Conservation (phyloP, 2,797 vertebrate genomes). For the Hoplostethus atlanticus region DNA sequence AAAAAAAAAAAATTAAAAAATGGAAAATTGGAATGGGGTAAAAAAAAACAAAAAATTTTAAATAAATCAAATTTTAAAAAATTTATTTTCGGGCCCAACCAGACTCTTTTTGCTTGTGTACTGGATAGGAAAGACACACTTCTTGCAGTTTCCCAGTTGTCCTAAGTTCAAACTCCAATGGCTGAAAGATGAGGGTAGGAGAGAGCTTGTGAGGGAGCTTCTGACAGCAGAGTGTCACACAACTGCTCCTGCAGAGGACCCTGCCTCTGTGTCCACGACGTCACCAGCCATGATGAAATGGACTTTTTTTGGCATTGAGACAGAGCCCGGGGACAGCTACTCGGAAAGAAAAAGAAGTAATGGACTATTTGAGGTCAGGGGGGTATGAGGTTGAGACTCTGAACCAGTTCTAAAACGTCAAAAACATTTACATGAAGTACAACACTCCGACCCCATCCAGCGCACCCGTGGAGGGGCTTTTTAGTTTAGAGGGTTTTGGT, state of each 20-base stretch:
- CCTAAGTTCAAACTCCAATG: slow-evolving; percentile 1
- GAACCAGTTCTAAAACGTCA: slow-evolving; percentile 23
- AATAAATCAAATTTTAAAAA: slow-evolving; percentile 5
- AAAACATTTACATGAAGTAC: slow-evolving; percentile 21
- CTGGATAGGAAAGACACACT: slow-evolving; percentile 32
- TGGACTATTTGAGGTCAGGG: slow-evolving; percentile 27
- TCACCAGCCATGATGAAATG: slow-evolving; percentile 1
- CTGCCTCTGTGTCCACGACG: slow-evolving; percentile 1
- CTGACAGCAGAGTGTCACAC: slow-evolving; percentile 6
- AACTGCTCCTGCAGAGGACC: slow-evolving; percentile 9
- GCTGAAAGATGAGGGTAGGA: too few species aligned
- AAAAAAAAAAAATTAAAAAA: too few species aligned
- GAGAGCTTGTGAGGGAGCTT: background rate
- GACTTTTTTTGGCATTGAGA: slow-evolving; percentile 24
- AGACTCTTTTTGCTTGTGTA: slow-evolving; percentile 17
- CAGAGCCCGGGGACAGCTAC: slow-evolving; percentile 6
- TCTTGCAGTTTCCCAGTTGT: background rate
- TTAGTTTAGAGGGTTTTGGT: slow-evolving; percentile 29
- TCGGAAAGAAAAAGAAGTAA: slow-evolving; percentile 11
- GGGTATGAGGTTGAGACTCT: slow-evolving; percentile 9
- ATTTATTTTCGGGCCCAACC: slow-evolving; percentile 35
- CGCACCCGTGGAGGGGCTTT: slow-evolving; percentile 11
- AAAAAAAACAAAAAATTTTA: too few species aligned
- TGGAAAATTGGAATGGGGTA: too few species aligned
- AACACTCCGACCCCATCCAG: slow-evolving; percentile 27